A percentile compares a stretch with the other conserved stretches of the same genome.
These are phyloP conservation scores for Panagrolaimus sp. DNA, from an alignment of 1,140 invertebrate species.

Conservation along the genomic window DNA sequence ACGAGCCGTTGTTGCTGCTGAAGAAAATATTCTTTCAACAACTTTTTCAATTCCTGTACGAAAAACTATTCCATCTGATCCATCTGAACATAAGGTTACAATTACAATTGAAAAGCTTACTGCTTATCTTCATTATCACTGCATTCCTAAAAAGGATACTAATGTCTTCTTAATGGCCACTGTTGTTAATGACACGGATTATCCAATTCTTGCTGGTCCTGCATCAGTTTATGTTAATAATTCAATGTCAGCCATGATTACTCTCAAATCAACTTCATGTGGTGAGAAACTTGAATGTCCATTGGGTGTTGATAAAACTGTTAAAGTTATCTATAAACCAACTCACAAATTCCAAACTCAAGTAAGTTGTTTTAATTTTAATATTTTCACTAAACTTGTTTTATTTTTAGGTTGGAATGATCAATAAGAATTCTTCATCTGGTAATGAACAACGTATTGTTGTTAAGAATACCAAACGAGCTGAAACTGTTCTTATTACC, in stretches of 20 bases:
- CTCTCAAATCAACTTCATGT: slow-evolving; percentile 58
- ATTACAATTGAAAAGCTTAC: slow-evolving; percentile 60
- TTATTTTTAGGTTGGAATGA: slow-evolving; percentile 43
- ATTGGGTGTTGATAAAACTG: slow-evolving; percentile 60
- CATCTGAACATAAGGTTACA: slow-evolving; percentile 57
- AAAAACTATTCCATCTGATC: slow-evolving; percentile 60
- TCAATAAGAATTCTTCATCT: slow-evolving; percentile 47
- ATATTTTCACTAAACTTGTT: not conserved
- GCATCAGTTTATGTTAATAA: slow-evolving; percentile 62
- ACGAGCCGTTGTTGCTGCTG: slow-evolving; percentile 3
- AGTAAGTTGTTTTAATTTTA: slow-evolving; percentile 23
- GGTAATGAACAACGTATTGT: slow-evolving; percentile 59
- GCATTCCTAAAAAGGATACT: slow-evolving; percentile 58
- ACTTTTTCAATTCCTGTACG: slow-evolving; percentile 56
- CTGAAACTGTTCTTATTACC: slow-evolving; percentile 54
- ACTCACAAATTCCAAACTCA: slow-evolving; percentile 48
- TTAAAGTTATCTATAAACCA: slow-evolving; percentile 62
- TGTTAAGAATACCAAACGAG: slow-evolving; percentile 60
- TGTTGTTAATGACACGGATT: slow-evolving; percentile 59
- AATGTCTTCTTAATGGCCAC: slow-evolving; percentile 61
- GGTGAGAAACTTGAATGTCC: slow-evolving; percentile 61
- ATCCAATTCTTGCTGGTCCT: slow-evolving; percentile 59
- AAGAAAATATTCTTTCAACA: slow-evolving; percentile 38
- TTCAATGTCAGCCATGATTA: slow-evolving; percentile 33
- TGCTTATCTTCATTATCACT: slow-evolving; percentile 59